Evolutionary conservation across 2,888 invertebrate genomes (phyloP).

Genomic region (Dioctria linearis): DNA sequence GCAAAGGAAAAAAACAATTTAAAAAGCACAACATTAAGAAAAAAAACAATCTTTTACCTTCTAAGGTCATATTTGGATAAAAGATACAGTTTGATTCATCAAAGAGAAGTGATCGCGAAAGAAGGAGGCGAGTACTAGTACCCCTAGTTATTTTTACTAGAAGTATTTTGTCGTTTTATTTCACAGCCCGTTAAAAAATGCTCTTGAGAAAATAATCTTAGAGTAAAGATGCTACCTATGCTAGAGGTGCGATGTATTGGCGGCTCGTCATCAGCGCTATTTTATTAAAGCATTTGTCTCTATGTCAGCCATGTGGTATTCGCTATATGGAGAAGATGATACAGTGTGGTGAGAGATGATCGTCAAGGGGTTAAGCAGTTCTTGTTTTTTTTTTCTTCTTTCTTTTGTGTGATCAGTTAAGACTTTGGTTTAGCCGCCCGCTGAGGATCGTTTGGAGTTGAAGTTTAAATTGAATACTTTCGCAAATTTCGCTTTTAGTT

Average conservation of each 20-base stretch:
- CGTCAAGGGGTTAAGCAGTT: slow-evolving; percentile 20
- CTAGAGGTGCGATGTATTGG: too few species aligned
- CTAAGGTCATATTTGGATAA: background rate
- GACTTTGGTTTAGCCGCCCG: slow-evolving; percentile 19
- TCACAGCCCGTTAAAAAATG: background rate
- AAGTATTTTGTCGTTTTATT: too few species aligned
- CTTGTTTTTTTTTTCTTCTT: slow-evolving; percentile 8
- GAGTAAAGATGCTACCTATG: slow-evolving; percentile 18
- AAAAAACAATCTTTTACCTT: slow-evolving; percentile 1
- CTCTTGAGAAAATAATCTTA: slow-evolving; percentile 31
- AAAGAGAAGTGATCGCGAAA: background rate
- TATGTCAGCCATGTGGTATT: background rate
- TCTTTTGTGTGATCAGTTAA: background rate
- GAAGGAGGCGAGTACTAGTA: background rate
- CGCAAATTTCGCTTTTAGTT: slow-evolving; percentile 70
- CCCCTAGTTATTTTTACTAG: too few species aligned
- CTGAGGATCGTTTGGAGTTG: slow-evolving; percentile 22
- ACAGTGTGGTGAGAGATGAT: slow-evolving; percentile 23
- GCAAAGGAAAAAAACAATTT: background rate
- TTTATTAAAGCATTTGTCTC: slow-evolving; percentile 34
- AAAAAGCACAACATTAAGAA: slow-evolving; percentile 11
- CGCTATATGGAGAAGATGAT: background rate
- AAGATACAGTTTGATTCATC: background rate
- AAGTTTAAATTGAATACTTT: slow-evolving; percentile 70
- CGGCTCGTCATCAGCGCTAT: background rate